Conservation (phyloP, 2,888 invertebrate species). For the Odiellus spinosus region DNA sequence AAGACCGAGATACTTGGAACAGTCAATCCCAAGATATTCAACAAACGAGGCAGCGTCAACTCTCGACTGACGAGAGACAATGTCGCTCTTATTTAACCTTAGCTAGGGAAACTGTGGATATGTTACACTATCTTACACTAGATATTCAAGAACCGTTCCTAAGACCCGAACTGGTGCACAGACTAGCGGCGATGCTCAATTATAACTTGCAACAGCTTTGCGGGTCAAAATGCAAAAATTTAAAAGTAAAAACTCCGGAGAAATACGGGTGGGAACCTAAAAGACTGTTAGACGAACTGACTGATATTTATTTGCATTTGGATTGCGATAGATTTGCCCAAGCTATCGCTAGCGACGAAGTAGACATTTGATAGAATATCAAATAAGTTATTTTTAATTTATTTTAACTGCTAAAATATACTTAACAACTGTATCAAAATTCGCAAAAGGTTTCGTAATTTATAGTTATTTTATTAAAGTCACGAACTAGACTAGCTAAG, state of each 20-base stretch:
- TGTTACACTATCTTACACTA: conserved; percentile 90
- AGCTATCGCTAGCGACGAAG: conserved; percentile 90
- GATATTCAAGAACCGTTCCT: conserved; percentile 90
- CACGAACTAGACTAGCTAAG: too few relatives aligned
- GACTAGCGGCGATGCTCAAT: conserved; percentile 94
- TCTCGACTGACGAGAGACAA: conserved; percentile 68
- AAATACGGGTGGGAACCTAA: conserved; percentile 97
- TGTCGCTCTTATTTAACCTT: conserved; percentile 75
- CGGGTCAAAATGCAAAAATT: conserved; percentile 78
- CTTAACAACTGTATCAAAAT: too few relatives aligned
- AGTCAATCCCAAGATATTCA: conserved; percentile 49
- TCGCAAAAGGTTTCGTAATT: too few relatives aligned
- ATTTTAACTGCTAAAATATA: too few relatives aligned
- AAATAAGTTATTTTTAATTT: too few relatives aligned
- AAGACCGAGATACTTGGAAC: conserved; percentile 49
- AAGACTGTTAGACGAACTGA: conserved; percentile 71
- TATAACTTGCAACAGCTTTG: conserved; percentile 93
- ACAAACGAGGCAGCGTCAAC: conserved; percentile 56
- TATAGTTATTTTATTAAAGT: too few relatives aligned
- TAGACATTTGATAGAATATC: conserved; percentile 34
- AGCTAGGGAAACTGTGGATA: conserved; percentile 89
- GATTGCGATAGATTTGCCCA: conserved; percentile 79
- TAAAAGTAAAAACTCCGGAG: conserved; percentile 80
- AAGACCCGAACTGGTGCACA: conserved; percentile 76
- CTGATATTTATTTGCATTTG: conserved; percentile 91